A percentile compares a stretch with the other conserved stretches of the same genome.
phyloP scores from a whole-genome alignment of 1,140 invertebrate species.

The Epicauta chinensis region DNA sequence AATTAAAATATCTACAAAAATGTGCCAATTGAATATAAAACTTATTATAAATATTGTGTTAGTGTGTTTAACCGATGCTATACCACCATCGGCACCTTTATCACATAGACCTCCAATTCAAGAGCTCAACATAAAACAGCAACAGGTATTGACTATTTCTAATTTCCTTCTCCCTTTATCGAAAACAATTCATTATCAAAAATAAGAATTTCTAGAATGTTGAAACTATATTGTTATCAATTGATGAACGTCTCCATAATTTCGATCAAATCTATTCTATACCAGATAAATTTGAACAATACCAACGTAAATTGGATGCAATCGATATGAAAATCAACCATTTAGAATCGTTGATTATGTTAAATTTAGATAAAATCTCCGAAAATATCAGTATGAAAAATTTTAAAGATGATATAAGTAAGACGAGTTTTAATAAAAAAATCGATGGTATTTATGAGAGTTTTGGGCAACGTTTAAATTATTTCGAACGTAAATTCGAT shows the following conservation, averaged over 20 bases:
- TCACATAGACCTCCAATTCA: too few relatives aligned
- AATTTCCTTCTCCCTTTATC: too few relatives aligned
- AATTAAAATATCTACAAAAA: too few relatives aligned
- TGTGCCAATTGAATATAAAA: too few relatives aligned
- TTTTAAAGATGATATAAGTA: slow-evolving; percentile 43
- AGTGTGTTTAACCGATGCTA: too few relatives aligned
- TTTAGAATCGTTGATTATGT: slow-evolving; percentile 39
- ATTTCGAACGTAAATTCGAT: slow-evolving; percentile 42
- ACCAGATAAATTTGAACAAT: slow-evolving; percentile 45
- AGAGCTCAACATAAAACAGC: too few relatives aligned
- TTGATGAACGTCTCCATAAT: slow-evolving; percentile 51
- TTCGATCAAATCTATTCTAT: slow-evolving; percentile 48
- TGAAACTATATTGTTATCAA: slow-evolving; percentile 44
- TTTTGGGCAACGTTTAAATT: slow-evolving; percentile 39
- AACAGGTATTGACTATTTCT: too few relatives aligned
- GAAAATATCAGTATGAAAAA: slow-evolving; percentile 41
- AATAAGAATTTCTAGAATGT: slow-evolving; percentile 37
- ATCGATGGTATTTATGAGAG: slow-evolving; percentile 43
- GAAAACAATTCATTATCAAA: too few relatives aligned
- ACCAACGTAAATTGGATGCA: slow-evolving; percentile 46
- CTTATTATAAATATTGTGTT: too few relatives aligned
- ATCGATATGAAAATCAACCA: slow-evolving; percentile 50
- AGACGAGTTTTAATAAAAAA: slow-evolving; percentile 40
- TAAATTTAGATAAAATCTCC: slow-evolving; percentile 41
- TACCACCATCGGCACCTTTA: too few relatives aligned